phyloP scores from a whole-genome alignment of 2,113 vertebrate species.

The Rhadina sibilatrix region DNA sequence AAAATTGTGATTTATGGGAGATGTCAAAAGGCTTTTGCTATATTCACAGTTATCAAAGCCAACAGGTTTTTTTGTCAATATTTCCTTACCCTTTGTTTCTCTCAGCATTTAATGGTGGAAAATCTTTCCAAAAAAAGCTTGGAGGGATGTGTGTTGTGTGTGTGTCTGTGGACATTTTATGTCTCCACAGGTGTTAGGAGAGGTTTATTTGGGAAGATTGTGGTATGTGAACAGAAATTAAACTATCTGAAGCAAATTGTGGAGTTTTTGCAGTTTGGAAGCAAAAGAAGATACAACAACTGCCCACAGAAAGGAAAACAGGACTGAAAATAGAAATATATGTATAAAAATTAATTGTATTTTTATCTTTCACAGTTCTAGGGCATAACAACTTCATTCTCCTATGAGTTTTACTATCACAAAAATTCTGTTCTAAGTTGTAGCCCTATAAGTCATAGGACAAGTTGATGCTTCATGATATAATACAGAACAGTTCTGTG shows the following conservation, averaged over 20 bases:
- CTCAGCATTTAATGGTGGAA: background rate
- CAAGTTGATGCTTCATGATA: background rate
- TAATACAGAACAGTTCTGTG: background rate
- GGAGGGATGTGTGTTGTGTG: background rate
- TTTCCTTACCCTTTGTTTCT: background rate
- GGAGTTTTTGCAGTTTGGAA: background rate
- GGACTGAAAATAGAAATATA: background rate
- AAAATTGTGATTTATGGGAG: background rate
- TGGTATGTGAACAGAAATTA: background rate
- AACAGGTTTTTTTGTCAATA: background rate
- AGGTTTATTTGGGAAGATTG: background rate
- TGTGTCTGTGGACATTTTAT: background rate
- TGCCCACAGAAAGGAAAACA: background rate
- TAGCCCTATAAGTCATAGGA: background rate
- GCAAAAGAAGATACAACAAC: background rate
- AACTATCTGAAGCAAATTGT: background rate
- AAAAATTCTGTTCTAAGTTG: background rate
- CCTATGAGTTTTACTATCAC: background rate
- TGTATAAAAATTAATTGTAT: background rate
- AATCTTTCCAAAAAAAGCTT: background rate
- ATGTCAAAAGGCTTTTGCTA: background rate
- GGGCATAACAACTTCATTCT: background rate
- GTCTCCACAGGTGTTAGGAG: fast-evolving
- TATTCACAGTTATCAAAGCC: background rate
- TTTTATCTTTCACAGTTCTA: background rate